Evolutionary conservation across 2,113 vertebrate genomes (phyloP).

Genomic region (Halichoerus grypus): DNA sequence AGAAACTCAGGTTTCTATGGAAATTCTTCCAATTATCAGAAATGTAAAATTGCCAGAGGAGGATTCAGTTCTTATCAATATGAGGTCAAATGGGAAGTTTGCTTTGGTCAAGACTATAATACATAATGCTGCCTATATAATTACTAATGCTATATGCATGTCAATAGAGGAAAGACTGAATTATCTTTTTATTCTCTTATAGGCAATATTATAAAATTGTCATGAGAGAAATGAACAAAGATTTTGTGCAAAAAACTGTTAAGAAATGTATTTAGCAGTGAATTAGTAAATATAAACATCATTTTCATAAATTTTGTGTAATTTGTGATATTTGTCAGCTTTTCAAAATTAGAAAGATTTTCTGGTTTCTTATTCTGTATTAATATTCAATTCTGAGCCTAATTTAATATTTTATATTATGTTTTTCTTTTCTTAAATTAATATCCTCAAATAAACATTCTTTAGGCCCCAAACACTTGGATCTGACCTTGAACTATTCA

Average conservation of each 20-base stretch:
- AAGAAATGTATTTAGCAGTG: not conserved
- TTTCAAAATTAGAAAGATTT: conserved; percentile 26
- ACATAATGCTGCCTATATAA: not conserved
- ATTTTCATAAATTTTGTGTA: conserved; percentile 52
- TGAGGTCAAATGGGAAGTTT: not conserved
- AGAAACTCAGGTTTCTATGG: not conserved
- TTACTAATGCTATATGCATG: not conserved
- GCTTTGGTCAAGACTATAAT: not conserved
- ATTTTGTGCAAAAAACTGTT: not conserved
- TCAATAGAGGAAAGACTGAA: not conserved
- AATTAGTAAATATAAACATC: not conserved
- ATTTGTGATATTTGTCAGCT: not conserved
- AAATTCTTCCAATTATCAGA: not conserved
- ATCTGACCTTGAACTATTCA: not conserved
- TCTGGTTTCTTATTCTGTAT: not conserved
- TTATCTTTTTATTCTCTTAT: not conserved
- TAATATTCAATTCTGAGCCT: not conserved
- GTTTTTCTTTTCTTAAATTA: not conserved
- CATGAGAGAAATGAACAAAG: not conserved
- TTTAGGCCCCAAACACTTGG: not conserved
- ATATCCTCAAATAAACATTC: not conserved
- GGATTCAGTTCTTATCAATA: not conserved
- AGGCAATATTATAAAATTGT: not conserved
- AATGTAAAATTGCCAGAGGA: not conserved
- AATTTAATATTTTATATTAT: not conserved